phyloP scores from a whole-genome alignment of 1,140 invertebrate species.

The Cylas formicarius region DNA sequence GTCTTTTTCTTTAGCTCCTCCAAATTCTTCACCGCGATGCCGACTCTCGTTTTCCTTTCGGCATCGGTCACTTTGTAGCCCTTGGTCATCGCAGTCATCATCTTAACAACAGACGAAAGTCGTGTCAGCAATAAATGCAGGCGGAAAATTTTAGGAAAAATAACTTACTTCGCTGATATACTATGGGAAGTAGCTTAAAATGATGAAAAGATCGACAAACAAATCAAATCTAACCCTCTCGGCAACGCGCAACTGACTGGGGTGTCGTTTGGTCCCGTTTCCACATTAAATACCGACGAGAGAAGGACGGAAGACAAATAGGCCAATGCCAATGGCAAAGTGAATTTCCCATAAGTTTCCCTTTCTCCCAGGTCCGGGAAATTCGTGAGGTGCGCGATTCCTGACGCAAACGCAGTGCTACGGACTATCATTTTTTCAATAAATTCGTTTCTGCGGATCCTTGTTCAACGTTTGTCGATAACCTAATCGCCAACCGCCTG shows the following conservation, averaged over 20 bases:
- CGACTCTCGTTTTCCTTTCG: slow-evolving; percentile 37
- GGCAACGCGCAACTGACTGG: slow-evolving; percentile 6
- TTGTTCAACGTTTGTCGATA: no score
- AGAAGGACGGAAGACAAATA: slow-evolving; percentile 18
- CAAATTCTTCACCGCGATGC: slow-evolving; percentile 39
- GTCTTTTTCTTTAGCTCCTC: slow-evolving; percentile 40
- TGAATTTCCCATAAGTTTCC: slow-evolving; percentile 29
- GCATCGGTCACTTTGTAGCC: slow-evolving; percentile 42
- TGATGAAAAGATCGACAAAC: neutral
- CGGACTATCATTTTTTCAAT: no score
- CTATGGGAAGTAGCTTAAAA: neutral
- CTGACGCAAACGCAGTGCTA: no score
- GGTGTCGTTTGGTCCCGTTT: slow-evolving; percentile 19
- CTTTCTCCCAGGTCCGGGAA: slow-evolving; percentile 23
- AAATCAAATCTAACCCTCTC: neutral
- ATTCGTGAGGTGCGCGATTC: no score
- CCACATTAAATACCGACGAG: no score
- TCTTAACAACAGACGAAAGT: slow-evolving; percentile 8
- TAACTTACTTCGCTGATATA: neutral
- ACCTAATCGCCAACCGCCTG: no score
- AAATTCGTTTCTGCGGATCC: no score
- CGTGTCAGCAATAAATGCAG: neutral
- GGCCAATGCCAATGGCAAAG: slow-evolving; percentile 33
- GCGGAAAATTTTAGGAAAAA: neutral
- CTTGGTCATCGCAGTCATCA: slow-evolving; percentile 23